Evolutionary conservation across 23 tunicate genomes (phyloP).

Genomic region (Oikopleura albicans): DNA sequence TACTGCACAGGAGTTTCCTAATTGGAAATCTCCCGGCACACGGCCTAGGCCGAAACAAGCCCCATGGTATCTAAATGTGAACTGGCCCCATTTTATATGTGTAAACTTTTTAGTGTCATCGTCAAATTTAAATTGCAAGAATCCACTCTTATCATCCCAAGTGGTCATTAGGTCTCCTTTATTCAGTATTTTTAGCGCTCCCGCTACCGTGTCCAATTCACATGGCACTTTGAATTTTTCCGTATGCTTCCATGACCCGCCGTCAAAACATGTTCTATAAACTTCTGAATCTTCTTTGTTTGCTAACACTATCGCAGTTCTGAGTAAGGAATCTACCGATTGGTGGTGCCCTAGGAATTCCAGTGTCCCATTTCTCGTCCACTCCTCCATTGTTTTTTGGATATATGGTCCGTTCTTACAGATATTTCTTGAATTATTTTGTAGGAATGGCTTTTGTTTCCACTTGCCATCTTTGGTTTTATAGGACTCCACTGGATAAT

Average conservation of each 20-base stretch:
- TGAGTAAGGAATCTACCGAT: background rate
- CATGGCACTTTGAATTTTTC: background rate
- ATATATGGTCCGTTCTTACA: too few relatives aligned
- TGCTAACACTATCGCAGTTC: background rate
- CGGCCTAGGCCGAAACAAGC: background rate
- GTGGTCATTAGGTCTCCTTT: background rate
- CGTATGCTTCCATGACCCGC: background rate
- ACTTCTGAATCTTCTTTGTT: background rate
- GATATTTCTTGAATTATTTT: too few relatives aligned
- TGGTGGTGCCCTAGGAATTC: background rate
- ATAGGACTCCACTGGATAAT: too few relatives aligned
- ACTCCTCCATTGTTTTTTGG: background rate
- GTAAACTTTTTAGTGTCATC: background rate
- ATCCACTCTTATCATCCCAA: background rate
- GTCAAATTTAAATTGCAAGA: background rate
- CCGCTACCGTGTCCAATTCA: background rate
- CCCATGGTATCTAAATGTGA: background rate
- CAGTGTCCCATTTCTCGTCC: background rate
- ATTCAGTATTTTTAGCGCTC: background rate
- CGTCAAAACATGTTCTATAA: background rate
- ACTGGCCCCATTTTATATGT: too few relatives aligned
- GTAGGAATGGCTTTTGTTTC: too few relatives aligned
- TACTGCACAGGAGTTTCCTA: background rate
- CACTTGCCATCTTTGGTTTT: too few relatives aligned
- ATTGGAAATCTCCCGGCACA: background rate